These are phyloP conservation scores for Drosophila santomea DNA, from an alignment of 1,140 invertebrate species.

Conservation along the genomic window DNA sequence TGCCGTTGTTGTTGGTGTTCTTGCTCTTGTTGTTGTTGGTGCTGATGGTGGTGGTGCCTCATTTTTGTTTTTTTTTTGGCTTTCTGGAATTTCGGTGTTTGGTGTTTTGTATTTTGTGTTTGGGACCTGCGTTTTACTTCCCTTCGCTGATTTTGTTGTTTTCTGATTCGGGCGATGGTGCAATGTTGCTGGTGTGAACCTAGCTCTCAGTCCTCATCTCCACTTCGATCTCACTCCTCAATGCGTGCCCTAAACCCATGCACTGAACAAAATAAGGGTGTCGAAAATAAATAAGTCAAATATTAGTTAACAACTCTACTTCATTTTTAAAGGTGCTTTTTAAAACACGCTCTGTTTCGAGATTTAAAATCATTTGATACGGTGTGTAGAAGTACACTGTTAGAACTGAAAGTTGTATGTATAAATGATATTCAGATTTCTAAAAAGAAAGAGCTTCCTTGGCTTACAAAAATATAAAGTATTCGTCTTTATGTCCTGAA, in stretches of 20 bases:
- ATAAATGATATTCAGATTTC: no score
- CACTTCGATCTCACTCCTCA: constrained; percentile 2
- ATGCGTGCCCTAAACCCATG: constrained; percentile 42
- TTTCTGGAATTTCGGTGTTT: constrained; percentile 62
- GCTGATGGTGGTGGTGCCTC: constrained; percentile 50
- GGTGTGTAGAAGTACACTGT: no score
- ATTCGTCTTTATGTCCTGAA: no score
- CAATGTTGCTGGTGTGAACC: constrained; percentile 45
- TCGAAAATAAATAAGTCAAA: no score
- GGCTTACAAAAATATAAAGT: no score
- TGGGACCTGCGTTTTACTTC: constrained; percentile 71
- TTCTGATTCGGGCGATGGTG: constrained; percentile 17
- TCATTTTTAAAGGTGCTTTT: no score
- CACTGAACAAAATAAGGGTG: not conserved
- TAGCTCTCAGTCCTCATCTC: constrained; percentile 31
- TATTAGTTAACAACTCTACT: no score
- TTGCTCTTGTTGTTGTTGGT: constrained; percentile 14
- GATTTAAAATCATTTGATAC: no score
- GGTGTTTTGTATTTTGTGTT: constrained; percentile 57
- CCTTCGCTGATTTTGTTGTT: constrained; percentile 47
- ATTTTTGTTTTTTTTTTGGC: constrained; percentile 35
- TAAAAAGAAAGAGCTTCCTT: no score
- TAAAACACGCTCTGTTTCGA: no score
- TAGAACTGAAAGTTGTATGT: no score
- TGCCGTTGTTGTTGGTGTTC: constrained; percentile 42